These are phyloP conservation scores for Upupa epops DNA, from an alignment of 2,113 vertebrate genomes.

Conservation along the genomic window DNA sequence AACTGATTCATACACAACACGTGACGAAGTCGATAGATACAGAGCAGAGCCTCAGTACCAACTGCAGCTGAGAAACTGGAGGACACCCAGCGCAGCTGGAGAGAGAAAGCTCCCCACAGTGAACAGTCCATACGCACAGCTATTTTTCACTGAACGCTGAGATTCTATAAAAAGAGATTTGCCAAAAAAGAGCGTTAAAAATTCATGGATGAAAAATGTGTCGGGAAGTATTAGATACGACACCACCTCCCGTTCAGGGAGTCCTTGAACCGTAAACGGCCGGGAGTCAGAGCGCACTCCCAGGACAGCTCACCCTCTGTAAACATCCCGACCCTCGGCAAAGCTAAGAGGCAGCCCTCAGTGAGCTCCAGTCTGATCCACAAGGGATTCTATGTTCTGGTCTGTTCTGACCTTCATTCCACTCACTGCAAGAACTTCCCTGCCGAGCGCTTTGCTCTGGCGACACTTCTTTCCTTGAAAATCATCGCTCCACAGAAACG, in stretches of 20 bases:
- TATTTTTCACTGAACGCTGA: background rate
- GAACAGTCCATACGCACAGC: background rate
- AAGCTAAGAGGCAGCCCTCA: background rate
- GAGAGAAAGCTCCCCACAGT: background rate
- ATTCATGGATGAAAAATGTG: background rate
- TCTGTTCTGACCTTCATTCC: conserved; percentile 18
- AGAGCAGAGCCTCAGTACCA: background rate
- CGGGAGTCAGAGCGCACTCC: background rate
- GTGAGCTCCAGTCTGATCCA: background rate
- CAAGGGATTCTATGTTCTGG: background rate
- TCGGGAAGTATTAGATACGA: background rate
- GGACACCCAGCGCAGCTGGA: background rate
- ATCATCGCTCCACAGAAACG: conserved; percentile 13
- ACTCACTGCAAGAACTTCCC: background rate
- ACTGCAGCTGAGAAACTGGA: background rate
- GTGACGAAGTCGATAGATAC: background rate
- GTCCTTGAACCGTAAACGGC: background rate
- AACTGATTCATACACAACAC: background rate
- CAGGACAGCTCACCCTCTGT: background rate
- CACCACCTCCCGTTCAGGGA: background rate
- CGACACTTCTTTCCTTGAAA: conserved; percentile 19
- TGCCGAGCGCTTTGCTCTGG: background rate
- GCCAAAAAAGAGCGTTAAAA: background rate
- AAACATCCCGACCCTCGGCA: background rate
- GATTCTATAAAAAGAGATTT: background rate